Conservation (phyloP, 2,888 invertebrate genomes). For the Pollenia labialis region DNA sequence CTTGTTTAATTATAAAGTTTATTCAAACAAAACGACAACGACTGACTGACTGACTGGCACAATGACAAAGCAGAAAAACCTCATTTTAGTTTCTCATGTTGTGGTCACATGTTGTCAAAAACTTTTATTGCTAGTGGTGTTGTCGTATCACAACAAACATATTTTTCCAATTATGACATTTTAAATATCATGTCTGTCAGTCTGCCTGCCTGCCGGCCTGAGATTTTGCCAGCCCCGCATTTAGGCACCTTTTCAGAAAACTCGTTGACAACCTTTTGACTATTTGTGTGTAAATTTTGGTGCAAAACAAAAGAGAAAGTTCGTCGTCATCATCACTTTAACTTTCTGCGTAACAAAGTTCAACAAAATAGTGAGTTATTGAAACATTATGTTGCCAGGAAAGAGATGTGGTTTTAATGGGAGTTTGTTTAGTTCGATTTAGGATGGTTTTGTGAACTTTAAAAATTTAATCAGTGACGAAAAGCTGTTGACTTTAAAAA, state of each 20-base stretch:
- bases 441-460: not conserved
- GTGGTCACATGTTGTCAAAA: conserved; percentile 19
- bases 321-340: not conserved
- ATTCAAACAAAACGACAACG: not conserved
- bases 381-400: not conserved
- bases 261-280: conserved; percentile 3
- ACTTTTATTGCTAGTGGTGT: not conserved
- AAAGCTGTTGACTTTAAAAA: conserved; percentile 1
- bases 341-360: not conserved
- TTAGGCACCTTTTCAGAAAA: not conserved
- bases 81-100: not conserved
- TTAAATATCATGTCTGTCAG: not conserved
- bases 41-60: too few species aligned
- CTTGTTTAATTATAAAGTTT: conserved; percentile 44
- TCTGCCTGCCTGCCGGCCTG: not conserved
- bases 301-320: not conserved
- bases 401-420: not conserved
- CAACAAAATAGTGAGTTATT: not conserved
- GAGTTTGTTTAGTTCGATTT: too few species aligned
- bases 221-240: not conserved
- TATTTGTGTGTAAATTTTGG: not conserved
- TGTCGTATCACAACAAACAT: not conserved
- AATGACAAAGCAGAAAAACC: too few species aligned
- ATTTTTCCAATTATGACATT: conserved; percentile 7
- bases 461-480: not conserved